Percentiles rank a stretch among this genome's conserved stretches.
Evolutionary conservation across 2,888 invertebrate species (phyloP).

Genomic region (Caradrina kadenii): DNA sequence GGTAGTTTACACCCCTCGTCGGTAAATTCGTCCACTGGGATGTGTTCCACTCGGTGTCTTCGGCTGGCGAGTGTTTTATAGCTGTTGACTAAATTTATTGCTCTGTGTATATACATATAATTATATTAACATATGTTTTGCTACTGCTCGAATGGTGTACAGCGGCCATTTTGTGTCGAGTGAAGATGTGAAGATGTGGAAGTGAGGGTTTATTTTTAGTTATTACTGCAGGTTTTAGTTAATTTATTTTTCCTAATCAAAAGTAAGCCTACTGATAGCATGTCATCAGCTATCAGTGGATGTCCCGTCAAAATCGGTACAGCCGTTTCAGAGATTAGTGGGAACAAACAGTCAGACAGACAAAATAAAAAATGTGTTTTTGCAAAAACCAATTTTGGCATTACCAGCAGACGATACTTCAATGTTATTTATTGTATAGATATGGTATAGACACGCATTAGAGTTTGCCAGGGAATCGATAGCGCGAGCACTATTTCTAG

Average conservation of each 20-base stretch:
- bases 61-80: slow-evolving; percentile 52
- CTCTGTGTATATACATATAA: slow-evolving; percentile 18
- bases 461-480: background rate
- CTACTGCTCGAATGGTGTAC: background rate
- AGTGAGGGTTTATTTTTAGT: too few species aligned
- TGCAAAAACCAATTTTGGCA: too few species aligned
- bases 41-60: slow-evolving; percentile 50
- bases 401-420: too few species aligned
- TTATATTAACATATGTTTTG: slow-evolving; percentile 21
- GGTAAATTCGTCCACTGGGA: slow-evolving; percentile 58
- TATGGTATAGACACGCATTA: background rate
- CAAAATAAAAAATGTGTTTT: too few species aligned
- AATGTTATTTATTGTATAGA: too few species aligned
- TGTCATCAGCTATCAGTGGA: too few species aligned
- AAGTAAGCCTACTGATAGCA: too few species aligned
- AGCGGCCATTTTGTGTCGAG: slow-evolving; percentile 18
- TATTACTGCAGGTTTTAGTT: too few species aligned
- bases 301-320: too few species aligned
- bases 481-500: slow-evolving; percentile 3
- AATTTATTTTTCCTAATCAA: too few species aligned
- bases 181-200: background rate
- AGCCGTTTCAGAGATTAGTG: too few species aligned
- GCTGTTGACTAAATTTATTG: slow-evolving; percentile 58
- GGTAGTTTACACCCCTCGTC: slow-evolving; percentile 55
- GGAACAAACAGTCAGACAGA: too few species aligned